Base-by-base conservation (phyloP, 37 sponge, comb jelly and placozoan genomes). In the Ephydatia muelleri region DNA sequence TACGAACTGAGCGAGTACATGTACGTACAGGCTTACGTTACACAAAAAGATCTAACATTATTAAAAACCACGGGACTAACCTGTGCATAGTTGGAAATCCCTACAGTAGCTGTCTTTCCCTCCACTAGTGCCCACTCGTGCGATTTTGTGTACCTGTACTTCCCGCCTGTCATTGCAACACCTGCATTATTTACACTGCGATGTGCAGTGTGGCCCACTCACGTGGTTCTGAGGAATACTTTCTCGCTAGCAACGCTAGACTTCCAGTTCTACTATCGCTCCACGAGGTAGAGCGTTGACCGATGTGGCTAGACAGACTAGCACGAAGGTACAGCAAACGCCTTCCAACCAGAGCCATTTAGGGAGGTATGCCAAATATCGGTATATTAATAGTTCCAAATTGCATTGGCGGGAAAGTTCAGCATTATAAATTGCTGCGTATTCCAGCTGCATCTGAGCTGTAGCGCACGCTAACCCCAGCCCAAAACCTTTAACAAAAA, bases 71-170 rank as follows among this genome's bases (percentile, higher is more conserved):
- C 35, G 27, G 26, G 23, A 35, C 68, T 33, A 21, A 92, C 93
- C 93, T 93, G 93, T 6, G 94, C 94, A 82, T 91, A 87, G 65
- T 87, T 68, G 28, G 91, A 74, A 12, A 94, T 88, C 12, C 94
- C 94, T 34, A 90, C 77, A 12, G 86, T 90, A 14, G 94, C 88
- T 4, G 67, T 77, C 70, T 80, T 77, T 8, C 84, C 91, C 5
- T 84, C 83, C 27, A 87, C 34, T 0, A 78, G 67, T 11, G 77
- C 91, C 94, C 94, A 93, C 75, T 93, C 94, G 70, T 93, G 94
- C 0, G 80, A 68, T 19, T 78, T 70, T 19, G 80, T 27, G 33
- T 83, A 93, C 13, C 72, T 68, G 72, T 85, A 92, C 67, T 75
- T 40, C 3, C 68, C 81, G 2, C 37, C 86, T 85, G 64, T 47